phyloP scores from a whole-genome alignment of 2,797 vertebrate genomes.

The Artibeus jamaicensis region DNA sequence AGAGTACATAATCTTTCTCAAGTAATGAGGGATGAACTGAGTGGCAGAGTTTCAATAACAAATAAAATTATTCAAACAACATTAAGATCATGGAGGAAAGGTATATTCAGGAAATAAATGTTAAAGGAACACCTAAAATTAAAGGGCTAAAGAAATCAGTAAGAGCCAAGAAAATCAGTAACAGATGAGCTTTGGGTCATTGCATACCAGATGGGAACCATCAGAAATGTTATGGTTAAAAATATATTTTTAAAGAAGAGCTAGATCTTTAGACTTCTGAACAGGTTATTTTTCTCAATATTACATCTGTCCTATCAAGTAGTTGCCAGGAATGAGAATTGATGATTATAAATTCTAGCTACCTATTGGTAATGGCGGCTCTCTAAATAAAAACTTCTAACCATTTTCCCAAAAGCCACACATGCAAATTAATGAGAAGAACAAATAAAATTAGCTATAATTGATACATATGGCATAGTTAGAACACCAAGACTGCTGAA shows the following conservation, averaged over 20 bases:
- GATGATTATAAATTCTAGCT: not conserved
- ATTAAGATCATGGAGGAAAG: not conserved
- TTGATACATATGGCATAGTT: not conserved
- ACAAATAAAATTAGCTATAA: not conserved
- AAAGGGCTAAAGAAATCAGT: constrained; percentile 25
- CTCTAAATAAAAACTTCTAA: not conserved
- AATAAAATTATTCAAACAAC: not conserved
- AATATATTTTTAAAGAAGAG: constrained; percentile 23
- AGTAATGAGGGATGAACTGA: not conserved
- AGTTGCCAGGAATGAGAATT: not conserved
- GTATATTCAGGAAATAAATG: not conserved
- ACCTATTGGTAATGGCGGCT: not conserved
- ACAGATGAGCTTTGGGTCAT: not conserved
- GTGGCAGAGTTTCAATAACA: not conserved
- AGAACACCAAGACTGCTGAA: not conserved
- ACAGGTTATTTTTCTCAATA: constrained; percentile 31
- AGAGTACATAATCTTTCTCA: not conserved
- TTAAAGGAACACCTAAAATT: not conserved
- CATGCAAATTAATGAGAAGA: not conserved
- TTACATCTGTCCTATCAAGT: not conserved
- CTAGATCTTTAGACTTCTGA: not conserved
- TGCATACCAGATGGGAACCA: not conserved
- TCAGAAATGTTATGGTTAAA: not conserved
- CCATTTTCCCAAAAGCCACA: not conserved
- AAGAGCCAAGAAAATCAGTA: constrained; percentile 23